A percentile compares a stretch with the other conserved stretches of the same genome.
phyloP scores from a whole-genome alignment of 2,888 invertebrate species.

The Mythimna impura region DNA sequence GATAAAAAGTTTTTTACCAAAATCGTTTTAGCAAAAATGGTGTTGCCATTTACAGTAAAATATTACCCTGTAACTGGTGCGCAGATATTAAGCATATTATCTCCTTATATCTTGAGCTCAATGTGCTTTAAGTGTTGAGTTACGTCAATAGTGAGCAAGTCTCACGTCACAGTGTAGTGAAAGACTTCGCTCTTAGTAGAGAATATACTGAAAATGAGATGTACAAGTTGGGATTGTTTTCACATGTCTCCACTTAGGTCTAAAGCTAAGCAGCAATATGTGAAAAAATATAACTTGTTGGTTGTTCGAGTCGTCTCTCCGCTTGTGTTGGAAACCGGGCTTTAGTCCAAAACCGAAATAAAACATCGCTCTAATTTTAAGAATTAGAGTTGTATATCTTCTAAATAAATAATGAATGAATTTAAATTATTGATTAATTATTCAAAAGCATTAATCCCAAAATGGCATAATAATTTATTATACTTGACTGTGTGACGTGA shows the following conservation, averaged over 20 bases:
- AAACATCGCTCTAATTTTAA: background rate
- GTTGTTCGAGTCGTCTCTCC: background rate
- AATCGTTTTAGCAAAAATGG: background rate
- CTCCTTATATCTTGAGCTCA: constrained; percentile 3
- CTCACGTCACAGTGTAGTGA: background rate
- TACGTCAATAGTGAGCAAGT: background rate
- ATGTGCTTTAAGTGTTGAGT: constrained; percentile 37
- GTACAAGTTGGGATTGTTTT: background rate
- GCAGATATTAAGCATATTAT: constrained; percentile 17
- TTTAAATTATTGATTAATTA: constrained; percentile 23
- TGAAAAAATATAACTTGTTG: background rate
- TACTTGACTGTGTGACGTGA: constrained; percentile 44
- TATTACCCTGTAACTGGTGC: background rate
- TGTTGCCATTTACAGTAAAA: constrained; percentile 1
- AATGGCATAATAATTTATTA: constrained; percentile 58
- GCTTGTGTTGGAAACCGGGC: background rate
- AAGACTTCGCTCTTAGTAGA: constrained; percentile 1
- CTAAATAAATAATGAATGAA: background rate
- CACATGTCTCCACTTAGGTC: background rate
- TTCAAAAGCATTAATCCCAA: constrained; percentile 45
- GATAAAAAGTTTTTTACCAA: constrained; percentile 8
- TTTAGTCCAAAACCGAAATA: background rate
- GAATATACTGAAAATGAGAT: background rate
- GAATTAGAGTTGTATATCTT: constrained; percentile 3
- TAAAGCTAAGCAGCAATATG: background rate